Evolutionary conservation across 2,797 vertebrate genomes (phyloP), one percentile per base, ranked within the genome.

Genomic region (Varecia variegata): DNA sequence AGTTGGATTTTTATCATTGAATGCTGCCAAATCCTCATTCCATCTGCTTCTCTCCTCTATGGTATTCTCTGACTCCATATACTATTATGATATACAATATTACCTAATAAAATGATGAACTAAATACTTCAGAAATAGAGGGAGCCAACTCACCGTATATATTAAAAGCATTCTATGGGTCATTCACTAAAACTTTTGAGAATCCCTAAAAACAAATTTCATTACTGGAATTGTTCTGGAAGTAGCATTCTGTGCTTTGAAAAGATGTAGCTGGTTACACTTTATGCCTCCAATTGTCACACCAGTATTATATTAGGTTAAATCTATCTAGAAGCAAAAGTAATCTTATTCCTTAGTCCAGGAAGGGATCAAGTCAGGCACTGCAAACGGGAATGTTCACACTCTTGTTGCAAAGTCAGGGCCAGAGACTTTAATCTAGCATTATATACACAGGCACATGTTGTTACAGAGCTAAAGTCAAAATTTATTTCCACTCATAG

Each of bases 1-100:
- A 97, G 87, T 58, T 79, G 21, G 50, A 60, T 88, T 97, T 97
- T 94, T 83, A 95, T 91, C 67, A 83, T 18, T 79, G 88, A 92
- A 88, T 74, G 71, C 77, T 87, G 47, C 85, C 85, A 76, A 56
- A 79, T 85, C 14, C 38, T 92, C 67, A 81, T 77, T 87, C 85
- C 45, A 89, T 82, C 52, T 62, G 47, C 43, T 92, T 79, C 12
- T 87, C 27, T 96, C 38, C 20, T 68, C 84, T 73, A 43, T 14
- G 23, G 70, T 84, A 81, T 47, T 92, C 79, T 68, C 79, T 89
- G n/a, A 52, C 30, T 92, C 40, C 50, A 30, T 80, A 56, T 17
- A 58, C n/a, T 32, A 60, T 12, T 35, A 54, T 56, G 32, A 62
- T 52, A 91, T 13, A 71, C 6, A 79, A 2, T 32, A 68, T 67